Base-by-base conservation (phyloP, 2,888 invertebrate genomes). In the Scotopteryx bipunctaria region DNA sequence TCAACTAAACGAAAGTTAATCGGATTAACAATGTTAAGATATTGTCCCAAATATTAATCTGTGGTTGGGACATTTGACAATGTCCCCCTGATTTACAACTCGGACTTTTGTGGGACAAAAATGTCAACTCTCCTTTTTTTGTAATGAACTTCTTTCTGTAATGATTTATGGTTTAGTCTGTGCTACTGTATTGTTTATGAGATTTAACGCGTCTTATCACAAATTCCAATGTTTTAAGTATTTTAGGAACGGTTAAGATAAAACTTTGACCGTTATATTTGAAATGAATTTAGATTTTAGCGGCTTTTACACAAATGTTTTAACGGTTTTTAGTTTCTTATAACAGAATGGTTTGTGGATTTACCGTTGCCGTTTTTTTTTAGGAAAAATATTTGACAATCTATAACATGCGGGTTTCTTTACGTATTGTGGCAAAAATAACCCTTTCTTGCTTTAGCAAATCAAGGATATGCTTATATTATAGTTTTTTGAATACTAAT, bases 11-110 rank as follows among this genome's bases (percentile, higher is more conserved):
- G 69, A 70, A 74, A 78, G 76, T 70, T 85, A 86, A 86, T 83
- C 82, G 79, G 81, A 84, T 86, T 84, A 81, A 71, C 77, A 76
- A 73, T 80, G 78, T 82, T 77, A 80, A 76, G 69, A 72, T 78
- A 77, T 83, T 85, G 81, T 83, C 76, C 64, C 52, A 65, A 69
- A 69, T 43, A 59, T 69, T 59, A 80, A 84, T 82, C 78, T 81
- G 76, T 70, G 76, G 78, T 76, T 71, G 73, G 43, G 38, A 48
- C 38, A 47, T 64, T 69, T 55, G 49, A 71, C 74, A 71, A 73
- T 68, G 65, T 49, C 33, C 58, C 56, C 71, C 63, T 78, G 78
- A 78, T 50, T 68, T 65, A 69, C 72, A 44, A 43, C 53, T 15
- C 68, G n/a, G 25, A 14, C 40, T 6, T 57, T 55, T 42, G 17